Base-by-base conservation (phyloP, 2,888 invertebrate genomes). In the Cerastoderma edule region DNA sequence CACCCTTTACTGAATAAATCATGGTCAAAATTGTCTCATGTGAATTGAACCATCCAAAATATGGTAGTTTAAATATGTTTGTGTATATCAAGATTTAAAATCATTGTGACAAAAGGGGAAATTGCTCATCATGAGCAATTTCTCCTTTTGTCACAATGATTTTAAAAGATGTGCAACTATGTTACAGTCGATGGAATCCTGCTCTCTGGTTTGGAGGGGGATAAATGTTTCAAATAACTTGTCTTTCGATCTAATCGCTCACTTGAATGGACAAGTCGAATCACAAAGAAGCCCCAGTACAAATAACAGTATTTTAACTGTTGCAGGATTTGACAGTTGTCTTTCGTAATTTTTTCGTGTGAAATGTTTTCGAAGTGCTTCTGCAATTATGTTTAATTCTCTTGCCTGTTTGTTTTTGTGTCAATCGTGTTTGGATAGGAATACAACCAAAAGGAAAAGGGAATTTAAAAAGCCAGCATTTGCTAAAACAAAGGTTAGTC, bases 221-320 rank as follows among this genome's bases (percentile, higher is more conserved):
- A 33, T 57, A 39, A 35, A 24, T 30, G 16, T 3, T 24, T 56
- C n/a, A 57, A 57, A 60, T 35, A 60, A 60, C 60, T 60, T 24
- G 27, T 60, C 60, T 24, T 39, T 8, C 24, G 39, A 44, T 10
- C 22, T 24, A 60, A 60, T 60, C 13, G 60, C 27, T 39, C 60
- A 60, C 60, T 60, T 60, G 60, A 60, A 60, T 39, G 39, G 60
- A 39, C 60, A 39, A 39, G 60, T 60, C 32, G 10, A 56, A 32
- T 32, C 32, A 56, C 32, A 30, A 24, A 56, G 32, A 39, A 39
- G 10, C 39, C 39, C 16, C 10, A 10, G 10, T 39, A 8, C 8
- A 39, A 39, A 8, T 39, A 39, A 16, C 39, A 8, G 10, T 39
- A 10, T 39, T 39, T 39, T 39, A 10, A 39, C 8, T 16, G 39